Conservation (phyloP, 2,888 invertebrate species). For the Plutella xylostella region DNA sequence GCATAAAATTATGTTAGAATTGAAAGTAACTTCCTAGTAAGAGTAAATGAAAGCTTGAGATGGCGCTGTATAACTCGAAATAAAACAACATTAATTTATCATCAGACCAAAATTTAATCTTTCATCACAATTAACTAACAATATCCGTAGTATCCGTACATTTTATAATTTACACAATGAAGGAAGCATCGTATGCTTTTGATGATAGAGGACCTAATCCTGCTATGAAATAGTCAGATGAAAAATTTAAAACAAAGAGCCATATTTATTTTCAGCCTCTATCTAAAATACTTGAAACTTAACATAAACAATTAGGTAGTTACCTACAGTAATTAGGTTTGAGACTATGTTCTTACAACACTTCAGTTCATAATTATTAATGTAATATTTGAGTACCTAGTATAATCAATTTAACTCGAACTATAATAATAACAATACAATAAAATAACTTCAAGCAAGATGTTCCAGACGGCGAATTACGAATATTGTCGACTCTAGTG, state of each 20-base stretch:
- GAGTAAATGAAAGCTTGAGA: too few species aligned
- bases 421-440: neutral
- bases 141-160: constrained; percentile 53
- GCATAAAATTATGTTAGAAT: too few species aligned
- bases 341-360: neutral
- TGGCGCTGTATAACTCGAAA: too few species aligned
- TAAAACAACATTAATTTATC: constrained; percentile 11
- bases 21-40: too few species aligned
- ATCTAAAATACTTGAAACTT: neutral
- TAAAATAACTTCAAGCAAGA: neutral
- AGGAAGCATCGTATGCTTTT: neutral
- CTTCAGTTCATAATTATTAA: neutral
- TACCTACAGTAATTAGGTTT: neutral
- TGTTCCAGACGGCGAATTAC: neutral
- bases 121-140: constrained; percentile 51
- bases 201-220: too few species aligned
- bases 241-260: too few species aligned
- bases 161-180: constrained; percentile 56
- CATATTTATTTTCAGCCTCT: too few species aligned
- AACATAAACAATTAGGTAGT: neutral
- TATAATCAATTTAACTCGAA: neutral
- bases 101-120: constrained; percentile 61
- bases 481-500: neutral
- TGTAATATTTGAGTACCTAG: neutral
- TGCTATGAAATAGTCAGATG: too few species aligned